A percentile compares a stretch with the other conserved stretches of the same genome.
These are phyloP conservation scores for Chelonoidis abingdonii DNA, from an alignment of 2,113 vertebrate genomes.

Conservation along the genomic window DNA sequence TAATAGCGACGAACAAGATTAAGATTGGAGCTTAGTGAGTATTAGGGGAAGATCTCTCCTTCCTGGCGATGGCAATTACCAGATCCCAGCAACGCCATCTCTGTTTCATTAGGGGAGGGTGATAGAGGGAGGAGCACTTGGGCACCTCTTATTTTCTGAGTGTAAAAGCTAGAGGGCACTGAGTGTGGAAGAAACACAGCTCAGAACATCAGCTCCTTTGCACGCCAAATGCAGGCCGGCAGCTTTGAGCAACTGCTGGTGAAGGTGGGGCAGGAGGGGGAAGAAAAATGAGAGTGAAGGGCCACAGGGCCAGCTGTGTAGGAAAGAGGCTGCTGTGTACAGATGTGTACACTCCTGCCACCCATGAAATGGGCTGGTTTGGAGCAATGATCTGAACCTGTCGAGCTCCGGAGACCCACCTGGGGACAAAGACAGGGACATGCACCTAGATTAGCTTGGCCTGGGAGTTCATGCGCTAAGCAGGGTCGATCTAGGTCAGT, in stretches of 20 bases:
- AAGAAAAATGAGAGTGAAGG: background rate
- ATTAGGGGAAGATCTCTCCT: slow-evolving; percentile 45
- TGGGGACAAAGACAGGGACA: background rate
- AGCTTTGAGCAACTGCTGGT: background rate
- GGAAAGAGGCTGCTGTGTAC: background rate
- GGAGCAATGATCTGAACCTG: fast-evolving
- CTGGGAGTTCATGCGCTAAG: fast-evolving
- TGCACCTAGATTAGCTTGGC: background rate
- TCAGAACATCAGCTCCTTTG: background rate
- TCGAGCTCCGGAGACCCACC: fast-evolving
- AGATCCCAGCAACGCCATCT: slow-evolving; percentile 3
- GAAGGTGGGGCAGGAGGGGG: background rate
- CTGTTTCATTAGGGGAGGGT: fast-evolving
- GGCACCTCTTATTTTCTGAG: slow-evolving; percentile 3
- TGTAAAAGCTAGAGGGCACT: background rate
- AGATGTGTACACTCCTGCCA: background rate
- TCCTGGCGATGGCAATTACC: slow-evolving; percentile 40
- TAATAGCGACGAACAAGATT: slow-evolving; percentile 60
- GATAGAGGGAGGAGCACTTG: background rate
- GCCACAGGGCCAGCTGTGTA: background rate
- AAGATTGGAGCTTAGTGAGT: slow-evolving; percentile 55
- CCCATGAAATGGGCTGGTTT: fast-evolving
- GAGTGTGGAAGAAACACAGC: fast-evolving
- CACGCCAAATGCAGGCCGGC: background rate
- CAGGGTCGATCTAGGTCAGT: slow-evolving; percentile 10